phyloP scores from a whole-genome alignment of 2,888 invertebrate species.

The Congeria kusceri region DNA sequence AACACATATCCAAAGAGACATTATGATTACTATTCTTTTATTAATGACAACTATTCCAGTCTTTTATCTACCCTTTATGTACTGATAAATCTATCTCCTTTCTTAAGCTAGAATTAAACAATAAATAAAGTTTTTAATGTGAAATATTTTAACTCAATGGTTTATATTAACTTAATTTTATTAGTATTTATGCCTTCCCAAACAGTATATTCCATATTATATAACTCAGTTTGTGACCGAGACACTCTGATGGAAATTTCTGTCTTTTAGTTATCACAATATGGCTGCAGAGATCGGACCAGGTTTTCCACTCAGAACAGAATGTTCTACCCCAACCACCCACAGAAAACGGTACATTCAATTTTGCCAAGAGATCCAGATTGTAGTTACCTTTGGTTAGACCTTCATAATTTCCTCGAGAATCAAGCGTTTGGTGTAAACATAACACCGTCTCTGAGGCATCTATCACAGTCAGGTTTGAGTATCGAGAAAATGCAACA shows the following conservation, averaged over 20 bases:
- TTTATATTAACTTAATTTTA: too few species aligned
- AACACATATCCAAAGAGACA: too few species aligned
- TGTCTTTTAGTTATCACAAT: slow-evolving; percentile 30
- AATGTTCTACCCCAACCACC: slow-evolving; percentile 45
- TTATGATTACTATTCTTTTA: too few species aligned
- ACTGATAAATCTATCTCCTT: too few species aligned
- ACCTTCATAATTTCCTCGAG: slow-evolving; percentile 59
- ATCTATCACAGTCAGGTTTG: slow-evolving; percentile 54
- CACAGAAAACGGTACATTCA: slow-evolving; percentile 35
- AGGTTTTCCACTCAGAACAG: slow-evolving; percentile 46
- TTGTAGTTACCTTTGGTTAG: slow-evolving; percentile 51
- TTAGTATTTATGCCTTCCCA: neutral
- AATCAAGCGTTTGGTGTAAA: slow-evolving; percentile 55
- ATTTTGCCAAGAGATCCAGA: slow-evolving; percentile 37
- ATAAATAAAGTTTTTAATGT: too few species aligned
- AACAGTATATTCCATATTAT: slow-evolving; percentile 18
- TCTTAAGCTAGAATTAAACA: too few species aligned
- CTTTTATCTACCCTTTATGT: too few species aligned
- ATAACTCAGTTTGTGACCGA: slow-evolving; percentile 16
- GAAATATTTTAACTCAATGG: too few species aligned
- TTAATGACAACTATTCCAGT: too few species aligned
- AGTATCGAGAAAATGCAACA: slow-evolving; percentile 47
- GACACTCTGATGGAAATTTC: slow-evolving; percentile 31
- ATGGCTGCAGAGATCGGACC: slow-evolving; percentile 48
- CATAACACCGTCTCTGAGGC: slow-evolving; percentile 51